Conservation (phyloP, 2,113 vertebrate genomes). For the Tyrannus savana region DNA sequence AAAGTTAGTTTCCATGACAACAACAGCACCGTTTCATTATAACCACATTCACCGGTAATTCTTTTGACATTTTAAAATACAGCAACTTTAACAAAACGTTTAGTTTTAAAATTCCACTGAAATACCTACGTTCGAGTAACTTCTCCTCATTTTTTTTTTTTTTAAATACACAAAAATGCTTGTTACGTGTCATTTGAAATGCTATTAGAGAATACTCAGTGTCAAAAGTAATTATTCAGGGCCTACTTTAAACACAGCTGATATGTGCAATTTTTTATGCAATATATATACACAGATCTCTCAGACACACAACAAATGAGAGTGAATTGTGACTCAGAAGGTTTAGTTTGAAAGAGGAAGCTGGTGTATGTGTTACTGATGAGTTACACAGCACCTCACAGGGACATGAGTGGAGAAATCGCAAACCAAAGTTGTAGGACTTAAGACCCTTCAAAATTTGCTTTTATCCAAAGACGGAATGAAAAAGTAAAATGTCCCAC, state of each 20-base stretch:
- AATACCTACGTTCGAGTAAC: background rate
- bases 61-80: conserved; percentile 44
- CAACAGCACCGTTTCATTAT: conserved; percentile 61
- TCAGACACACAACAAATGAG: background rate
- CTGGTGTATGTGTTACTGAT: background rate
- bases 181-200: background rate
- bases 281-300: background rate
- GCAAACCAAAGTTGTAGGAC: background rate
- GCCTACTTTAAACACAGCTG: background rate
- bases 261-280: background rate
- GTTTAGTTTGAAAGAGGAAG: background rate
- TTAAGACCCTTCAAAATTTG: background rate
- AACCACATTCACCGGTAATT: conserved; percentile 19
- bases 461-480: background rate
- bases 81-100: conserved; percentile 40
- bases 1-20: conserved; percentile 67
- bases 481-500: background rate
- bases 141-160: background rate
- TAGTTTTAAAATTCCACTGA: background rate
- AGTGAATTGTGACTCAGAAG: background rate
- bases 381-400: background rate
- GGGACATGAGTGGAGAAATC: background rate
- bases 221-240: background rate
- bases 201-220: background rate
- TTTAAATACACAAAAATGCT: background rate